Evolutionary conservation across 1,140 invertebrate genomes (phyloP), one percentile per base, ranked within the genome.

Genomic region (Antheraea mylitta): DNA sequence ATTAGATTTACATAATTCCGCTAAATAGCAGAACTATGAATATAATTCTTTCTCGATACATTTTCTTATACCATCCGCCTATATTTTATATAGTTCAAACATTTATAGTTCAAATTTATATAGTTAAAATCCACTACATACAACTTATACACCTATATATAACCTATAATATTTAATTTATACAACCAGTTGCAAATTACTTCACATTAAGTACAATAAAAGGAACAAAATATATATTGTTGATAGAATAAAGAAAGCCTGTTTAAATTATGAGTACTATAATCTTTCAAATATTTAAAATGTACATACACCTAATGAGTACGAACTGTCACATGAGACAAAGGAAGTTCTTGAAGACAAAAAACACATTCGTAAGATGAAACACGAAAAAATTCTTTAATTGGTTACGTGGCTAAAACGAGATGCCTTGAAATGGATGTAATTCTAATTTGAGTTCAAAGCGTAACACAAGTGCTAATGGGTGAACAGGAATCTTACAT

Each of bases 371-470:
- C 58, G 70, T 68, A 79, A 75, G 59, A 38, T 66, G 73, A 74
- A 70, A 72, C 66, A 72, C 22, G 64, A 73, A 81, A 78, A 82
- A 80, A 77, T 77, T 70, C 77, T 73, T 80, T 85, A 85, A 85
- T 85, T 85, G 80, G 77, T 80, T 77, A 72, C 74, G 73, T 59
- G 60, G 69, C 68, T 71, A 53, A 53, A 53, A 76, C 70, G 79
- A 74, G 58, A 73, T 77, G 64, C 58, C 76, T 72, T 67, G 72
- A 71, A 78, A 82, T 76, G 79, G 75, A 79, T 75, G 77, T 77
- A 78, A 75, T 67, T 69, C 70, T 72, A 72, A 42, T 72, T 70
- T 18, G 65, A 74, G 74, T 76, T 76, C 73, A 76, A 75, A 79
- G 75, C 71, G 74, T 74, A 70, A 72, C 76, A 72, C 19, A 69